These are phyloP conservation scores for Morone saxatilis DNA, from an alignment of 2,113 vertebrate species.

Conservation along the genomic window DNA sequence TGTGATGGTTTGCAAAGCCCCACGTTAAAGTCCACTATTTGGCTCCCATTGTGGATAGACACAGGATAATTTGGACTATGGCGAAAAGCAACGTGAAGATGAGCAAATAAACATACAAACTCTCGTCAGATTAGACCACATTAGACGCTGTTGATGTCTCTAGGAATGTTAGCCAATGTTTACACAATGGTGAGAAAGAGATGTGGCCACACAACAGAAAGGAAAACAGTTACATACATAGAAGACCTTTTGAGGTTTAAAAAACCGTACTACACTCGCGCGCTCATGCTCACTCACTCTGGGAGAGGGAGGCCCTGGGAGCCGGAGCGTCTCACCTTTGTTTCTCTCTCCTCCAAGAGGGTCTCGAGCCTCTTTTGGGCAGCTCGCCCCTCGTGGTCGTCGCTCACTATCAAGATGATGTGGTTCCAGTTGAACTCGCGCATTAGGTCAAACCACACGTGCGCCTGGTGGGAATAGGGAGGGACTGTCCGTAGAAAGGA, in stretches of 20 bases:
- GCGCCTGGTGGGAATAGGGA: slow-evolving; percentile 97
- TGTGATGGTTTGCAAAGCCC: slow-evolving; percentile 94
- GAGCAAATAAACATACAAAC: slow-evolving; percentile 94
- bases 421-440: slow-evolving; percentile 98
- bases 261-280: slow-evolving; percentile 53
- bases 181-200: slow-evolving; percentile 94
- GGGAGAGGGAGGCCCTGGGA: background rate
- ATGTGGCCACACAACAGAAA: slow-evolving; percentile 94
- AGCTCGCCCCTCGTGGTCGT: slow-evolving; percentile 97
- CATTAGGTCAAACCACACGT: slow-evolving; percentile 99
- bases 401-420: slow-evolving; percentile 97
- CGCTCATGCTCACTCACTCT: slow-evolving; percentile 50
- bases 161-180: slow-evolving; percentile 93
- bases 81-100: slow-evolving; percentile 97
- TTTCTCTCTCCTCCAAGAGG: slow-evolving; percentile 95
- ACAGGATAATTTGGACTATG: slow-evolving; percentile 97
- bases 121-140: slow-evolving; percentile 94
- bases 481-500: slow-evolving; percentile 97
- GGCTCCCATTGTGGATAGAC: slow-evolving; percentile 91
- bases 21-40: slow-evolving; percentile 94
- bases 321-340: slow-evolving; percentile 91
- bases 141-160: slow-evolving; percentile 94
- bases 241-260: slow-evolving; percentile 61
- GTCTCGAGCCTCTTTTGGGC: slow-evolving; percentile 98
- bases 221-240: slow-evolving; percentile 90